phyloP scores from a whole-genome alignment of 2,888 invertebrate genomes.

The Yponomeuta plumbellus region DNA sequence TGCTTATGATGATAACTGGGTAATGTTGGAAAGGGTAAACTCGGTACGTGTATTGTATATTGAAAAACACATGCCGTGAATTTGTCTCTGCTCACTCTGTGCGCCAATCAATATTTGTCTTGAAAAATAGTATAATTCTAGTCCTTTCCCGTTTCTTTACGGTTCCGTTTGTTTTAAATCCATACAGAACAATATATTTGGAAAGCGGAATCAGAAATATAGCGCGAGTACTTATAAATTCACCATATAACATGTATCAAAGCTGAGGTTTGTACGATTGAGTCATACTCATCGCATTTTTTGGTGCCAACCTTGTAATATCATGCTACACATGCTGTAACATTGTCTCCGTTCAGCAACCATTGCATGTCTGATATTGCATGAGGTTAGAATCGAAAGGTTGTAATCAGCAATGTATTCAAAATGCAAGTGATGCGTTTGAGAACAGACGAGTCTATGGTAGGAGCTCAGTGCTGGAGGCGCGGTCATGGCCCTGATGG shows the following conservation, averaged over 20 bases:
- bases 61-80: no score
- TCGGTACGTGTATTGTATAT: no score
- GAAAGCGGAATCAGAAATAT: background rate
- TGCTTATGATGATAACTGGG: no score
- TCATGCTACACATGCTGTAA: background rate
- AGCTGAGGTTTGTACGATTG: background rate
- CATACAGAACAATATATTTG: background rate
- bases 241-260: no score
- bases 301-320: background rate
- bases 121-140: no score
- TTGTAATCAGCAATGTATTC: background rate
- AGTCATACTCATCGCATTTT: background rate
- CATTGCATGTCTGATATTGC: background rate
- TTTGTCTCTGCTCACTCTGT: no score
- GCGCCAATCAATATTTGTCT: no score
- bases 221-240: background rate
- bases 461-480: background rate
- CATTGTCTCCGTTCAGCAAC: background rate
- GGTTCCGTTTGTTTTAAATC: background rate
- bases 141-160: no score
- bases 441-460: background rate
- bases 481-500: constrained; percentile 35
- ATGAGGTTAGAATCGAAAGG: background rate
- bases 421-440: background rate
- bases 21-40: no score